These are phyloP conservation scores for Amphipoea oculea DNA, from an alignment of 2,888 invertebrate genomes.

Conservation along the genomic window DNA sequence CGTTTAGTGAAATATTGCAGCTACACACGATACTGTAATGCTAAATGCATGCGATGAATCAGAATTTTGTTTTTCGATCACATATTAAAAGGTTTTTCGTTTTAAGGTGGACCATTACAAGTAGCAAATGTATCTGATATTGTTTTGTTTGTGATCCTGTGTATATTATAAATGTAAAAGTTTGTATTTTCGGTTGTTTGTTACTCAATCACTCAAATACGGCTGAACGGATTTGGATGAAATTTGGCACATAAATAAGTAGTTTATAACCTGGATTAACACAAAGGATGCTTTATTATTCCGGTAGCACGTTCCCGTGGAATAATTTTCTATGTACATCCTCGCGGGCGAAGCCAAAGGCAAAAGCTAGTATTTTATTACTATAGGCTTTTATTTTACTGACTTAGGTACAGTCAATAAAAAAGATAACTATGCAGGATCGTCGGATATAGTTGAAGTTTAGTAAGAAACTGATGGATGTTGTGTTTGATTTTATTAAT, in stretches of 20 bases:
- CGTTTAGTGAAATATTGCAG: constrained; percentile 39
- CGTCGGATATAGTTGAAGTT: too few relatives aligned
- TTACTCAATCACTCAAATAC: not conserved
- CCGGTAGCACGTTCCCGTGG: not conserved
- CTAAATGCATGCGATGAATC: constrained; percentile 29
- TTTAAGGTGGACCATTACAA: not conserved
- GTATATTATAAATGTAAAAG: not conserved
- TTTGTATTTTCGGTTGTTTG: not conserved
- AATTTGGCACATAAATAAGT: not conserved
- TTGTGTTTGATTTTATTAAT: too few relatives aligned
- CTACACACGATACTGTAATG: constrained; percentile 32
- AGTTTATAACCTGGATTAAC: not conserved
- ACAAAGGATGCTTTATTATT: not conserved
- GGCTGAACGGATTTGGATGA: not conserved
- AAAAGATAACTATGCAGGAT: too few relatives aligned
- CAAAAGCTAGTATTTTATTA: not conserved
- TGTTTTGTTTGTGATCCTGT: not conserved
- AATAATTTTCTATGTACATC: not conserved
- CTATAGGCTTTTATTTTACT: not conserved
- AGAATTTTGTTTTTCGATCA: not conserved
- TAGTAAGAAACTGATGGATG: too few relatives aligned
- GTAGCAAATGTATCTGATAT: not conserved
- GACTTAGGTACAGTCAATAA: not conserved
- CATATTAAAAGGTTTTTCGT: not conserved
- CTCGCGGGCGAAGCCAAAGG: not conserved